Base-by-base conservation (phyloP, 1,140 invertebrate species). In the Zaprionus lachaisei region DNA sequence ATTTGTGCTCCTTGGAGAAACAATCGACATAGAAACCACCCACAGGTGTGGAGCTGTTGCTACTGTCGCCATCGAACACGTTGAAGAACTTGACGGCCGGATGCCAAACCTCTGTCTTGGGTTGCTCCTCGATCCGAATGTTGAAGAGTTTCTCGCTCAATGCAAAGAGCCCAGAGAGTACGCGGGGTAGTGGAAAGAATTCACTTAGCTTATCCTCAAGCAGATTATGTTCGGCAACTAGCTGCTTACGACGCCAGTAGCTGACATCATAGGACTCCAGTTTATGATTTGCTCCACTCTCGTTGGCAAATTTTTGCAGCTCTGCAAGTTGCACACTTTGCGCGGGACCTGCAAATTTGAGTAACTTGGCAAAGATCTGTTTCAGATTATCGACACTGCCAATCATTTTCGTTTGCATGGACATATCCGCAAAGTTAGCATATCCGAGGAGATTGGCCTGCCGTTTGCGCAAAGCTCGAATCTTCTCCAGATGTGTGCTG, bases 361-460 rank as follows among this genome's bases (percentile, higher is more conserved):
- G 93, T 55, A 98, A 94, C 75, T 93, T 95, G 57, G 96, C 94
- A n/a, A 99, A 93, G 72, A 96, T 95, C 55, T 95, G 93, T 62
- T 96, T 93, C 1, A 98, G 95, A 93, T 96, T 97, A 26, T 97
- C 95, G n/a, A 98, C 93, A 77, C 92, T 96, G 37, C 96, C 96
- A 4, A 97, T 97, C 97, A 99, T 98, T 94, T 98, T 99, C 0
- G 97, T 98, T 94, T 97, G 95, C 97, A 99, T 98, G 34, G 96
- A 97, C 95, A 99, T 95, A 34, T 98, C 95, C 0, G 95, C 96
- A 93, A 94, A 98, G 69, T 94, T 95, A 58, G 96, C 94, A 92
- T 95, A 99, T 0, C 98, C 98, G 55, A 99, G 93, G 22, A 96
- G 75, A 82, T 95, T 94, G 0, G 98, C 97, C 86, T 97, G 95